A percentile compares a stretch with the other conserved stretches of the same genome.
These are phyloP conservation scores for Peucedramus taeniatus DNA, from an alignment of 2,113 vertebrate species.

Conservation along the genomic window DNA sequence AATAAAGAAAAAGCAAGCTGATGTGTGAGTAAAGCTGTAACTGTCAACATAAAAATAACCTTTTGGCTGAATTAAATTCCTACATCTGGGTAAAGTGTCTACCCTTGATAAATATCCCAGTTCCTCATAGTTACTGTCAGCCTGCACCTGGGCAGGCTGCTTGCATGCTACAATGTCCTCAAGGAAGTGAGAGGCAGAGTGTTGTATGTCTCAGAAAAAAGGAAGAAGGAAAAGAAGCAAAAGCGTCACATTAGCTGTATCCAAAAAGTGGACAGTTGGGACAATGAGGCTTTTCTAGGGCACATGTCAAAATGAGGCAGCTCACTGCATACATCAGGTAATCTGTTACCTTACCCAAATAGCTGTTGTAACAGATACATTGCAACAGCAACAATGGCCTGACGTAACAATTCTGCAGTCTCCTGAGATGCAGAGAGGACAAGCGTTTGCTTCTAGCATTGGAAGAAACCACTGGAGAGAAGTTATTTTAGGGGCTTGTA, in stretches of 20 bases:
- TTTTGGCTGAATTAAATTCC: not conserved
- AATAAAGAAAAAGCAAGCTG: not conserved
- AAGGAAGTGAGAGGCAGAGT: not conserved
- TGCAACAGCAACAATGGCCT: not conserved
- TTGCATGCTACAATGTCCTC: not conserved
- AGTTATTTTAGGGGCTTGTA: not conserved
- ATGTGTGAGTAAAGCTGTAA: not conserved
- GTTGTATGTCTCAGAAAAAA: not conserved
- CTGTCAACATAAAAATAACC: not conserved
- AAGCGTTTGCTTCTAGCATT: not conserved
- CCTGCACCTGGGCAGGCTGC: not conserved
- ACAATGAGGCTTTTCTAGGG: not conserved
- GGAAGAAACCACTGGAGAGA: not conserved
- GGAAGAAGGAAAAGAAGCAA: not conserved
- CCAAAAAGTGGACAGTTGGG: accelerated
- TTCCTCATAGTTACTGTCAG: not conserved
- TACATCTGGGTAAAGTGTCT: not conserved
- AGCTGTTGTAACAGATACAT: not conserved
- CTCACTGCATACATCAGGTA: not conserved
- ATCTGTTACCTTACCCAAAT: not conserved
- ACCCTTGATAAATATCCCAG: not conserved
- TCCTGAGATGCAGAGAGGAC: not conserved
- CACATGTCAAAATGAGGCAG: not conserved
- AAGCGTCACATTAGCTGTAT: not conserved
- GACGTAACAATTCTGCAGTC: not conserved